phyloP scores from a whole-genome alignment of 2,888 invertebrate genomes.

The Pristionchus fissidentatus region DNA sequence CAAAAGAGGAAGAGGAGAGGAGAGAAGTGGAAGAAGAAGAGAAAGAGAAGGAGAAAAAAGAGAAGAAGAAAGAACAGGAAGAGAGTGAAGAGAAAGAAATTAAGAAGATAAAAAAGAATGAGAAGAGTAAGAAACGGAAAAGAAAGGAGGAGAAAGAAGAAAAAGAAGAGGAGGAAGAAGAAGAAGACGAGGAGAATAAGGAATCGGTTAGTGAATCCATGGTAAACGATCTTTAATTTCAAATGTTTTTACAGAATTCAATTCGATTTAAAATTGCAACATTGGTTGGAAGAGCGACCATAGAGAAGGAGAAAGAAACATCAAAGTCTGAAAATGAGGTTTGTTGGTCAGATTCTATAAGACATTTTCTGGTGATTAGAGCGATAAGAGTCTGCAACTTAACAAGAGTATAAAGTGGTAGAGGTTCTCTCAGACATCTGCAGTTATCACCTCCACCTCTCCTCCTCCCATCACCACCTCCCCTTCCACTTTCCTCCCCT shows the following conservation, averaged over 20 bases:
- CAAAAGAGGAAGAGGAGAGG: constrained; percentile 35
- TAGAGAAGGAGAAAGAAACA: constrained; percentile 1
- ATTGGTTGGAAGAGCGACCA: not conserved
- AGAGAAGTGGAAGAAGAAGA: not conserved
- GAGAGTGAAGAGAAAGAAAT: not conserved
- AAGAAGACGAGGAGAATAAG: not conserved
- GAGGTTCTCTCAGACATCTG: constrained; percentile 25
- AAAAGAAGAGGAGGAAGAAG: constrained; percentile 5
- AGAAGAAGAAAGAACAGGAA: not conserved
- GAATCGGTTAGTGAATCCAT: constrained; percentile 8
- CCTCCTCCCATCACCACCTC: constrained; percentile 19
- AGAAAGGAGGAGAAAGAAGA: not conserved
- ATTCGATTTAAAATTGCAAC: constrained; percentile 14
- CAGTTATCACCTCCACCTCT: not conserved
- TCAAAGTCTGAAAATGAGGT: not conserved
- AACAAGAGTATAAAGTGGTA: not conserved
- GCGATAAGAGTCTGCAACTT: not conserved
- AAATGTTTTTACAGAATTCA: not conserved
- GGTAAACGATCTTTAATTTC: not conserved
- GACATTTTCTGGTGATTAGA: not conserved
- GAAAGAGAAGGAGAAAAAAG: not conserved
- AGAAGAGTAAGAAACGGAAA: constrained; percentile 9
- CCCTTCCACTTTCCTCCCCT: not conserved
- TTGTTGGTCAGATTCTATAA: not conserved
- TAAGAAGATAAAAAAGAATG: not conserved